These are phyloP conservation scores for Mantis religiosa DNA, from an alignment of 2,888 invertebrate genomes.

Conservation along the genomic window DNA sequence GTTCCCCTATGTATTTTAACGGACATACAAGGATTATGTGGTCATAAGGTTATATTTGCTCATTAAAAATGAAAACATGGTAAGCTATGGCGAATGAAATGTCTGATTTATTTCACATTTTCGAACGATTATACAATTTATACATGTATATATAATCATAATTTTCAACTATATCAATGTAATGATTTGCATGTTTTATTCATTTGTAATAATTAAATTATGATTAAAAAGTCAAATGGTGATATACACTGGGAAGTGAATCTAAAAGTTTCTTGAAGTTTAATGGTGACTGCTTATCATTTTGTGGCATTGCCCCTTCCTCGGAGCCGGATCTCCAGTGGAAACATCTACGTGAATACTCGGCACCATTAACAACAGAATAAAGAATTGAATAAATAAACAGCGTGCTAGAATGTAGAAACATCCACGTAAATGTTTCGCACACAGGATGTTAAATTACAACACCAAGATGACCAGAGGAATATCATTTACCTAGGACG, in stretches of 20 bases:
- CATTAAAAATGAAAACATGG: not conserved
- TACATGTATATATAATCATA: slow-evolving; percentile 10
- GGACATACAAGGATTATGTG: too few species aligned
- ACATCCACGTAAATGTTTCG: not conserved
- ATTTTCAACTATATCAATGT: slow-evolving; percentile 10
- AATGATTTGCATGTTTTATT: slow-evolving; percentile 1
- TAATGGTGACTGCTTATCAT: not conserved
- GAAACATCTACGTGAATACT: not conserved
- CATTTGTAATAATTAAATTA: not conserved
- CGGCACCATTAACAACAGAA: not conserved
- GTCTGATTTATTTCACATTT: slow-evolving; percentile 16
- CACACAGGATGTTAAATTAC: not conserved
- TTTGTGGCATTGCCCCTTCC: not conserved
- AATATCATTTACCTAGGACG: not conserved
- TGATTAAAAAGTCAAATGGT: not conserved
- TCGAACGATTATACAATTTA: slow-evolving; percentile 18
- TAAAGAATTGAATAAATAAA: not conserved
- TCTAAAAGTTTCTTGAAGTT: not conserved
- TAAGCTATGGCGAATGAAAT: not conserved
- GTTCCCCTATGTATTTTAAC: too few species aligned
- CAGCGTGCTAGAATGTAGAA: not conserved
- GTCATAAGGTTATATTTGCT: too few species aligned
- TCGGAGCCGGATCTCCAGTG: not conserved
- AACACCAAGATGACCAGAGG: not conserved
- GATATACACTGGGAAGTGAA: not conserved